Evolutionary conservation across 2,113 vertebrate genomes (phyloP).

Genomic region (Arvicanthis niloticus): DNA sequence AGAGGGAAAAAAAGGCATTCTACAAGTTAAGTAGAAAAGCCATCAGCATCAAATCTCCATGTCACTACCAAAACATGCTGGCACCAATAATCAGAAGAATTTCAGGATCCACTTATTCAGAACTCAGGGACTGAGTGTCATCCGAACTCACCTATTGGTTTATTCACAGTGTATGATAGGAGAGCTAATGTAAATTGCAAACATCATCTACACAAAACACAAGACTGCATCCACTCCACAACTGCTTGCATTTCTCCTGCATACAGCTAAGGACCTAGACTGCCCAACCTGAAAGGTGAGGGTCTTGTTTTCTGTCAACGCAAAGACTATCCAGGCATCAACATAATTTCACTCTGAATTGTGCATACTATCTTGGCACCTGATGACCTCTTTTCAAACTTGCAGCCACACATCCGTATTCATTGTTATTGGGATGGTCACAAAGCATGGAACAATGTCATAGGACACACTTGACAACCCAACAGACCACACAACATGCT

Average conservation of each 20-base stretch:
- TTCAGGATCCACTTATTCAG: neutral
- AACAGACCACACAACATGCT: fast-evolving
- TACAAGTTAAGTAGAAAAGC: neutral
- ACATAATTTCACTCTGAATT: neutral
- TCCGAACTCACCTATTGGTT: neutral
- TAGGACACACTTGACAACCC: fast-evolving
- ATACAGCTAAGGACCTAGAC: neutral
- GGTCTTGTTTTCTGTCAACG: neutral
- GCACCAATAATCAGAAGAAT: neutral
- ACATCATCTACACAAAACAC: neutral
- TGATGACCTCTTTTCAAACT: neutral
- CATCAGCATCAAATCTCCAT: neutral
- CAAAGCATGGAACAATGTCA: neutral
- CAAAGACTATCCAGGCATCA: neutral
- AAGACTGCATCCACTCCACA: neutral
- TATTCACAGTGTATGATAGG: neutral
- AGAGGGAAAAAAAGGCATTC: no score
- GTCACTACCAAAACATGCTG: neutral
- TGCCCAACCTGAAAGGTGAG: neutral
- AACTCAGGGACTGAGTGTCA: neutral
- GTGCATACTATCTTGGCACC: neutral
- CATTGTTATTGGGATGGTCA: neutral
- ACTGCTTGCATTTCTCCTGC: neutral
- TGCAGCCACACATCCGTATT: neutral
- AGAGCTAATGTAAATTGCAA: neutral